A percentile compares a stretch with the other conserved stretches of the same genome.
phyloP scores from a whole-genome alignment of 2,888 invertebrate genomes.

The Drosophila nigritarsus region DNA sequence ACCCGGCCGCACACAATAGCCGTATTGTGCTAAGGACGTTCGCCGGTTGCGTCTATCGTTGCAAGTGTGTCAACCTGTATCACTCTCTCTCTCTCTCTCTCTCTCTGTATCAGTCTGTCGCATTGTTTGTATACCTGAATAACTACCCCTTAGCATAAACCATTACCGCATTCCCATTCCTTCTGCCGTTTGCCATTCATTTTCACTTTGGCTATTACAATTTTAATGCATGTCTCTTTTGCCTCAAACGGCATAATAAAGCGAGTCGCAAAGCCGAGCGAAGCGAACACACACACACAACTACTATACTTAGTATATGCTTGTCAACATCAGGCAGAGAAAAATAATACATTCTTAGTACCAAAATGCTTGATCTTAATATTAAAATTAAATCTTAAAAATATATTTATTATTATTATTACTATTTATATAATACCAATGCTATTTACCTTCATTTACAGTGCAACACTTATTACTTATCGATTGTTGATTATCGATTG shows the following conservation, averaged over 20 bases:
- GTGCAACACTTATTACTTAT: too few relatives aligned
- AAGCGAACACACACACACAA: constrained; percentile 4
- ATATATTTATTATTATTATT: not conserved
- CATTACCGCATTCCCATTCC: constrained; percentile 6
- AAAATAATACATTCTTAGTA: not conserved
- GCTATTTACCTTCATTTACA: too few relatives aligned
- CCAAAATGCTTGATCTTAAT: not conserved
- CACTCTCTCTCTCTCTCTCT: not conserved
- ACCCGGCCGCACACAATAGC: constrained; percentile 48
- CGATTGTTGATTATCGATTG: not conserved
- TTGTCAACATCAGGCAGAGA: too few relatives aligned
- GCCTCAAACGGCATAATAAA: constrained; percentile 74
- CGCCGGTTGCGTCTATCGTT: constrained; percentile 38
- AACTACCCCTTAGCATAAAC: constrained; percentile 21
- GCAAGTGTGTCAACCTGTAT: constrained; percentile 63
- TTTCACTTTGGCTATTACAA: constrained; percentile 59
- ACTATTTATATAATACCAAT: not conserved
- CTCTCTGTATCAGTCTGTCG: not conserved
- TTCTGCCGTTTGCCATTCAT: constrained; percentile 18
- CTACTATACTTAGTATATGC: not conserved
- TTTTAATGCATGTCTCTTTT: constrained; percentile 66
- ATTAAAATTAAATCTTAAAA: not conserved
- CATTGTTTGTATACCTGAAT: constrained; percentile 27
- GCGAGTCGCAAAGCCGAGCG: constrained; percentile 21
- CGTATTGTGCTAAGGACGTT: constrained; percentile 68